A percentile compares a stretch with the other conserved stretches of the same genome.
Conservation (phyloP, 2,888 invertebrate genomes). For the Leucoptera coffeella region DNA sequence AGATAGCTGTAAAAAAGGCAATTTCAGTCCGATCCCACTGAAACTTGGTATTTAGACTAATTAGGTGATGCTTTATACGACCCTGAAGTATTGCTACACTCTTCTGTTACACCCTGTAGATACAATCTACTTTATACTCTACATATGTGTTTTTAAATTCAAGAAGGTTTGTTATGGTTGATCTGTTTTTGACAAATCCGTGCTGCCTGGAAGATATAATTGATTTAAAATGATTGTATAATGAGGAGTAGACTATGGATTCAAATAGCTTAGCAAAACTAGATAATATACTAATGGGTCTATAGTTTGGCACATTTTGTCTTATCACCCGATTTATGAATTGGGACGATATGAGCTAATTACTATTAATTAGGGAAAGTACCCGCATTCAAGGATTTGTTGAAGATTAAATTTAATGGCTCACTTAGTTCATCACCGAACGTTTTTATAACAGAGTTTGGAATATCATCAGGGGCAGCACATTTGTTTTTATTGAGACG, state of each 20-base stretch:
- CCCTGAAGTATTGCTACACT: no score
- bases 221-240: not conserved
- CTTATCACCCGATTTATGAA: conserved; percentile 6
- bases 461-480: not conserved
- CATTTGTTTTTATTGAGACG: not conserved
- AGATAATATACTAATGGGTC: conserved; percentile 7
- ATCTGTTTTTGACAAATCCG: not conserved
- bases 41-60: no score
- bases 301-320: conserved; percentile 4
- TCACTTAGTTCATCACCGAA: not conserved
- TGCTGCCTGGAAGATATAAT: not conserved
- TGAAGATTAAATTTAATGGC: conserved; percentile 4
- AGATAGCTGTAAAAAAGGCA: no score
- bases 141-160: conserved; percentile 1
- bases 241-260: not conserved
- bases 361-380: conserved; percentile 6
- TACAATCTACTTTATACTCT: no score
- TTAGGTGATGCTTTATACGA: no score
- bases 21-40: no score
- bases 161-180: not conserved
- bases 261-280: conserved; percentile 4
- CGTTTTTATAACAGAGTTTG: not conserved
- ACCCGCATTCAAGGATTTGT: conserved; percentile 4
- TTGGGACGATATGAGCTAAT: conserved; percentile 5
- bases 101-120: no score